These are phyloP conservation scores for Apamea monoglypha DNA, from an alignment of 2,888 invertebrate species.

Conservation along the genomic window DNA sequence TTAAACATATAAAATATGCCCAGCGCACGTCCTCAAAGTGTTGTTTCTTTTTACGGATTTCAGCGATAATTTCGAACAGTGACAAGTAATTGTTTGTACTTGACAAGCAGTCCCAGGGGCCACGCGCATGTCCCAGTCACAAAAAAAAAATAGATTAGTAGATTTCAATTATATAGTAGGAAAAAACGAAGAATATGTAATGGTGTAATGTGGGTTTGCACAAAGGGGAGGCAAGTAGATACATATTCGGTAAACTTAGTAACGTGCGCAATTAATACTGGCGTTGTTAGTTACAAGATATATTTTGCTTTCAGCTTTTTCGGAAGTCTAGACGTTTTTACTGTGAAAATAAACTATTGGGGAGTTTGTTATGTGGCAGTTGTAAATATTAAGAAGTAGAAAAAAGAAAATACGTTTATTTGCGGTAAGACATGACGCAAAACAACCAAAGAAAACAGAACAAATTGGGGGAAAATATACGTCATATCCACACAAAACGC, in stretches of 20 bases:
- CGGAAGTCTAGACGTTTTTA: slow-evolving; percentile 34
- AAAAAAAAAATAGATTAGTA: slow-evolving; percentile 47
- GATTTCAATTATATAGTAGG: slow-evolving; percentile 52
- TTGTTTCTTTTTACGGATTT: slow-evolving; percentile 53
- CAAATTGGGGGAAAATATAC: no score
- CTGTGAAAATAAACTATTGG: slow-evolving; percentile 21
- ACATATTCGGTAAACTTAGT: slow-evolving; percentile 53
- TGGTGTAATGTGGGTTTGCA: slow-evolving; percentile 27
- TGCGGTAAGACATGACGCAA: background rate
- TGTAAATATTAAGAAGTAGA: background rate
- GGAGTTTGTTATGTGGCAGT: slow-evolving; percentile 9
- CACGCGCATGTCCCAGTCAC: slow-evolving; percentile 19
- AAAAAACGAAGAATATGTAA: slow-evolving; percentile 32
- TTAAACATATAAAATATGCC: slow-evolving; percentile 59
- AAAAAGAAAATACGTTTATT: background rate
- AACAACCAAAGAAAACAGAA: background rate
- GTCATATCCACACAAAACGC: no score
- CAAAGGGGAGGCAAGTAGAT: slow-evolving; percentile 35
- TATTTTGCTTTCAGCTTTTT: slow-evolving; percentile 39
- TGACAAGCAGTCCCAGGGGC: slow-evolving; percentile 41
- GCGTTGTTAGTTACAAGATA: slow-evolving; percentile 28
- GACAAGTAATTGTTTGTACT: slow-evolving; percentile 54
- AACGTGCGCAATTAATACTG: slow-evolving; percentile 51
- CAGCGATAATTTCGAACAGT: slow-evolving; percentile 39
- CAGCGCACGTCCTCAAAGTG: slow-evolving; percentile 38